Evolutionary conservation across 1,140 invertebrate species (phyloP), one percentile per base, ranked within the genome.

Genomic region (Samia ricini): DNA sequence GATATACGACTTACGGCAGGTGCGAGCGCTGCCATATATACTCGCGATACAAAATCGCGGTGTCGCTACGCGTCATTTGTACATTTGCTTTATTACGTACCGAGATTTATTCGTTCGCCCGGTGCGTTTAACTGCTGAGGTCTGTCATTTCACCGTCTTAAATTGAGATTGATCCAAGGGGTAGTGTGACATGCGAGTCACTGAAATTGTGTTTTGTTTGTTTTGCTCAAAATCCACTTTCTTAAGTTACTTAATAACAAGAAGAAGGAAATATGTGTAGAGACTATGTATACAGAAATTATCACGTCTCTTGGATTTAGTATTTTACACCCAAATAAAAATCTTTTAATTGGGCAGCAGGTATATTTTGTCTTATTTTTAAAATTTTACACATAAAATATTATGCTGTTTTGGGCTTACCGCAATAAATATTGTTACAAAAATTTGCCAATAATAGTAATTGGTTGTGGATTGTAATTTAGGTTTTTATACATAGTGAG

Each of bases 111-210:
- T 77, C 66, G 67, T 74, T 67, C 68, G 71, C 78, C 85, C 77
- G 83, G 82, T 86, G 82, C 72, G 82, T 84, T 83, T 85, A 88
- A 86, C 83, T 80, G 78, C 76, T 79, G 68, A 76, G 74, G 69
- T 80, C 78, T 84, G 83, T 84, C 84, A 84, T 86, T 85, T 83
- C 78, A 73, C 74, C 76, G 77, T 81, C 81, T 86, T 79, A 88
- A 88, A 88, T 88, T 88, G 85, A 88, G 85, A 88, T 88, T 83
- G 83, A 88, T 88, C 81, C 76, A 69, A 71, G 71, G 68, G 62
- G 67, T 61, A 61, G 69, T 63, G 64, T 81, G 76, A 78, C 72
- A 71, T 72, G 64, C 72, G 69, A 68, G 70, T 73, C 68, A 66
- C 62, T 64, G 51, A 70, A 71, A 77, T 79, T 76, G 70, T 78